A percentile compares a stretch with the other conserved stretches of the same genome.
Conservation (phyloP, 2,797 vertebrate species). For the Hemibagrus guttatus region DNA sequence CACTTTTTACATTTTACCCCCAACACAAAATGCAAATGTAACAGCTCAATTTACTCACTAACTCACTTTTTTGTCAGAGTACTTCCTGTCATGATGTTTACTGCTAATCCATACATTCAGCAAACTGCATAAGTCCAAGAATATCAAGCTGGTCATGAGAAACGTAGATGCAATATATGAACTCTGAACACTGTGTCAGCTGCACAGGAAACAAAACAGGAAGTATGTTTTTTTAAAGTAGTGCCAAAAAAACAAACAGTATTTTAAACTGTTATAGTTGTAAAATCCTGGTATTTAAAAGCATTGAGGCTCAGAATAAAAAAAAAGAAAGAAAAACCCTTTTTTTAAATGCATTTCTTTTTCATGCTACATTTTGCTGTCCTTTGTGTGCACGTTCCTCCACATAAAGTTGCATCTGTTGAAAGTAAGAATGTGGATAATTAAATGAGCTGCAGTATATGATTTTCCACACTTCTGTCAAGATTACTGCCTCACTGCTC, state of each 20-base stretch:
- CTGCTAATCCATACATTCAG: not conserved
- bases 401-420: constrained; percentile 96
- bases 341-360: not conserved
- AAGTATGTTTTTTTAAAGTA: no score
- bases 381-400: constrained; percentile 91
- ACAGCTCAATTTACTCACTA: not conserved
- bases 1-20: not conserved
- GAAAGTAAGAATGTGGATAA: not conserved
- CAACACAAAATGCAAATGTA: not conserved
- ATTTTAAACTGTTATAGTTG: not conserved
- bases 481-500: not conserved
- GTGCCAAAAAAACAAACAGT: no score
- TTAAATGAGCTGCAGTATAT: not conserved
- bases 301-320: not conserved
- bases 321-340: not conserved
- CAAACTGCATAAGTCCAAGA: not conserved
- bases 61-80: not conserved
- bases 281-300: not conserved
- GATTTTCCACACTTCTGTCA: not conserved
- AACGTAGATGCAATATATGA: no score
- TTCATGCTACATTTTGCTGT: constrained; percentile 44
- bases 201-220: not conserved
- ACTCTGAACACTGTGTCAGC: not conserved
- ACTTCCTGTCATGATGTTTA: not conserved
- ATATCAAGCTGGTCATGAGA: not conserved